Conservation (phyloP, 2,113 vertebrate species). For the Stegostoma tigrinum region DNA sequence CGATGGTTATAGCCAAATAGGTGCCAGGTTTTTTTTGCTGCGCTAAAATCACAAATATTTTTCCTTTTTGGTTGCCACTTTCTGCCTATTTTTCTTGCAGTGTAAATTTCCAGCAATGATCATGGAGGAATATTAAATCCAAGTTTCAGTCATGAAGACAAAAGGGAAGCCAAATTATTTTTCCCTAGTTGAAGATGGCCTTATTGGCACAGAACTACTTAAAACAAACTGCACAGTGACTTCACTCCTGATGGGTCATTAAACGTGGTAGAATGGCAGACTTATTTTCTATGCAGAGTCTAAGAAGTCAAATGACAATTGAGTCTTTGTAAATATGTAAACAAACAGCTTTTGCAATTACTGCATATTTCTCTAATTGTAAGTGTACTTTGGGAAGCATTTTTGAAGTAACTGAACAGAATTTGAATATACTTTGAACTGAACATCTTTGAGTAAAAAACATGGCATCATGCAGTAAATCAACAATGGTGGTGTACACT, state of each 20-base stretch:
- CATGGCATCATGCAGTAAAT: background rate
- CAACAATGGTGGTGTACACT: background rate
- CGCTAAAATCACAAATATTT: background rate
- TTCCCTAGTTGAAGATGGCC: background rate
- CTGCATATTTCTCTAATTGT: background rate
- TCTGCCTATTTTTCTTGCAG: background rate
- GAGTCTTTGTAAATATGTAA: background rate
- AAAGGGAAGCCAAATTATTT: background rate
- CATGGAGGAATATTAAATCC: background rate
- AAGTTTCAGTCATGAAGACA: background rate
- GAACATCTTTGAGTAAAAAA: background rate
- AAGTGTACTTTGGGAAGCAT: background rate
- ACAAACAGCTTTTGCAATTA: background rate
- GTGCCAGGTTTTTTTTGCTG: background rate
- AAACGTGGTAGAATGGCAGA: background rate
- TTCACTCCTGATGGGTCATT: background rate
- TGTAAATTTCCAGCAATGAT: background rate
- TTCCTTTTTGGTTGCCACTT: background rate
- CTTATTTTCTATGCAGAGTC: background rate
- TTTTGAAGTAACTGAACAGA: background rate
- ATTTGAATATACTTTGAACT: slow-evolving; percentile 2
- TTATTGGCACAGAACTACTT: background rate
- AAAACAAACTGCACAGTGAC: background rate
- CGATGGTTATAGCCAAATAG: background rate
- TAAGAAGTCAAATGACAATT: background rate